phyloP scores from a whole-genome alignment of 2,113 vertebrate genomes.

The Illadopsis cleaveri region DNA sequence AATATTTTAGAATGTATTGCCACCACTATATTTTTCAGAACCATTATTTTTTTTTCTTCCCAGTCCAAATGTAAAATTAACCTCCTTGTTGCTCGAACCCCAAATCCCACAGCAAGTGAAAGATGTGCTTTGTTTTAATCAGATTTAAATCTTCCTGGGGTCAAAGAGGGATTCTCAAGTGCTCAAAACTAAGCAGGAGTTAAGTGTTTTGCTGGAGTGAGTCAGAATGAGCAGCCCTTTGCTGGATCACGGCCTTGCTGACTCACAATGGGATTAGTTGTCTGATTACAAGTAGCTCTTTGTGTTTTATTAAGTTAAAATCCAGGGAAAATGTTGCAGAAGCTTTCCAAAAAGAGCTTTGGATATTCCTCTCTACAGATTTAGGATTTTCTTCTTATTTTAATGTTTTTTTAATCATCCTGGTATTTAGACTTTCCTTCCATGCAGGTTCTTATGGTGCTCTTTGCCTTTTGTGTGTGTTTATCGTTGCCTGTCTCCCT shows the following conservation, averaged over 20 bases:
- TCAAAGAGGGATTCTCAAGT: constrained; percentile 13
- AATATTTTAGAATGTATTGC: not conserved
- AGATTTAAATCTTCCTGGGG: constrained; percentile 3
- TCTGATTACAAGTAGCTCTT: constrained; percentile 36
- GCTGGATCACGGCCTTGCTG: not conserved
- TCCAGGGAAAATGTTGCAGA: not conserved
- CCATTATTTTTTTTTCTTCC: not conserved
- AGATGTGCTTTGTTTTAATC: not conserved
- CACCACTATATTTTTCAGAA: not conserved
- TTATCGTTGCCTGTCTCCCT: not conserved
- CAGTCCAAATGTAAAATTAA: not conserved
- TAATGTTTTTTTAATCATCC: not conserved
- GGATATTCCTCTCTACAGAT: not conserved
- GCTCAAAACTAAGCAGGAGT: not conserved
- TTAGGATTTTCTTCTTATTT: not conserved
- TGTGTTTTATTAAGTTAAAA: constrained; percentile 4
- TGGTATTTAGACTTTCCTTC: not conserved
- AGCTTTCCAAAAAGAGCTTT: not conserved
- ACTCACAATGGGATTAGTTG: not conserved
- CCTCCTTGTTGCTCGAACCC: not conserved
- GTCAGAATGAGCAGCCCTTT: not conserved
- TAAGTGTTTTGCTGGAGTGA: constrained; percentile 26
- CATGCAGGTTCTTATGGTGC: not conserved
- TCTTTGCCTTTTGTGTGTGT: not conserved
- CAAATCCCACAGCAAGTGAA: not conserved